A percentile compares a stretch with the other conserved stretches of the same genome.
These are phyloP conservation scores for rat (Rattus norvegicus) DNA, from an alignment of 2,113 vertebrate genomes.

Conservation along the genomic window GRCr8 NC_086038.1:48719501-48720000, in stretches of 20 bases:
- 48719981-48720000: not conserved
- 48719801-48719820: not conserved
- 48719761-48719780: not conserved
- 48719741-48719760: not conserved
- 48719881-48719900: not conserved
- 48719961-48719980: not conserved
- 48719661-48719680: not conserved
- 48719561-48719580: too few species aligned
- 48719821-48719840: not conserved
- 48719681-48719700: not conserved
- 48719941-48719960: slow-evolving; percentile 4
- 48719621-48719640: not conserved
- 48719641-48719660: not conserved
- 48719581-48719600: too few species aligned
- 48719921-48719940: not conserved
- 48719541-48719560: too few species aligned
- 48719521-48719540: too few species aligned
- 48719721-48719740: not conserved
- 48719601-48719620: not conserved
- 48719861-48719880: not conserved
- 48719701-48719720: not conserved
- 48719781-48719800: not conserved
- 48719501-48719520: too few species aligned
- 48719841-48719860: not conserved
- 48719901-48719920: not conserved